Evolutionary conservation across 2,797 vertebrate genomes (phyloP).

Genomic region (Fratercula arctica): DNA sequence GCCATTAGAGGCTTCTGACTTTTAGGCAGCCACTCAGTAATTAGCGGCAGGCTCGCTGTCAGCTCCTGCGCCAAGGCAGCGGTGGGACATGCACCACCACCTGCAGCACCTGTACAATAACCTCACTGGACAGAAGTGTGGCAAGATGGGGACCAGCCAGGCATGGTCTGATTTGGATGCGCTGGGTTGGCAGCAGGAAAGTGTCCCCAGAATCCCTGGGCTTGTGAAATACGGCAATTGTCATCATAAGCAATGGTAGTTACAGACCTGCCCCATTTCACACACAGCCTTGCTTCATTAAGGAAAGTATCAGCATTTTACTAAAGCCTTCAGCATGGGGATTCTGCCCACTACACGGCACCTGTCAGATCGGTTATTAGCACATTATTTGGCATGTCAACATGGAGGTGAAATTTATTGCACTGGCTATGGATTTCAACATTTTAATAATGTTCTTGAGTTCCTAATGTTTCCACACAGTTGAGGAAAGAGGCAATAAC

Average conservation of each 20-base stretch:
- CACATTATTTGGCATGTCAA: neutral
- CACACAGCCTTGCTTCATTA: neutral
- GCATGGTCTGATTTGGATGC: accelerated
- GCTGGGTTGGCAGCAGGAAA: neutral
- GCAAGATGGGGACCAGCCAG: neutral
- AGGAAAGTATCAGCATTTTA: neutral
- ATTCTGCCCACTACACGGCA: neutral
- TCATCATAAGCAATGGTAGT: neutral
- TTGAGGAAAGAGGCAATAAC: neutral
- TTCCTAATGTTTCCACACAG: neutral
- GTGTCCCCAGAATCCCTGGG: neutral
- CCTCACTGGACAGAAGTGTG: neutral
- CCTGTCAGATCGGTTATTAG: neutral
- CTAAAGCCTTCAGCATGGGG: neutral
- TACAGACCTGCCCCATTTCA: neutral
- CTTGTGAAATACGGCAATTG: neutral
- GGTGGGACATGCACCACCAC: neutral
- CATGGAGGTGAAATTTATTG: neutral
- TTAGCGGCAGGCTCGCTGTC: neutral
- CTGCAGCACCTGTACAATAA: neutral
- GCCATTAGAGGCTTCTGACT: neutral
- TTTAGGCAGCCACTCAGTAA: neutral
- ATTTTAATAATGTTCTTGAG: neutral
- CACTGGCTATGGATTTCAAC: neutral
- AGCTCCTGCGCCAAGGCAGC: neutral